Evolutionary conservation across 2,113 vertebrate species (phyloP).

Genomic region (Peromyscus californicus): DNA sequence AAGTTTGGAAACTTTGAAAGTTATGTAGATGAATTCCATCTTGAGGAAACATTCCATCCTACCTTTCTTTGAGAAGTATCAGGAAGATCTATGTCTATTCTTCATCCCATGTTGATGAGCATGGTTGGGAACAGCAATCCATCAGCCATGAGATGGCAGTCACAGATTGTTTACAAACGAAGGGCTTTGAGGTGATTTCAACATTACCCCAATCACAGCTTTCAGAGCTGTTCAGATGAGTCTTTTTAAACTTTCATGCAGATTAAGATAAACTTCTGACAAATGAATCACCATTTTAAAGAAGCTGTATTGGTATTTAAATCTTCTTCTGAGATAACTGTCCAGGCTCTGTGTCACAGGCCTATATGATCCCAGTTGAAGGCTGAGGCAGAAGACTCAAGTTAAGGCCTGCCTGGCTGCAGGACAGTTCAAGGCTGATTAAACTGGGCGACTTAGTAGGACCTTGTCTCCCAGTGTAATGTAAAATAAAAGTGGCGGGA

Average conservation of each 20-base stretch:
- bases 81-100: slow-evolving; percentile 22
- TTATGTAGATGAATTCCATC: neutral
- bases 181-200: slow-evolving; percentile 42
- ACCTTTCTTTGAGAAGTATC: neutral
- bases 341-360: neutral
- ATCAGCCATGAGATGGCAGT: neutral
- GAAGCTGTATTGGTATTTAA: slow-evolving; percentile 23
- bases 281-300: slow-evolving; percentile 28
- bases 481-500: neutral
- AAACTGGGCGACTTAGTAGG: neutral
- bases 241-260: slow-evolving; percentile 62
- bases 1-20: slow-evolving; percentile 12
- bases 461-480: neutral
- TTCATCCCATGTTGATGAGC: neutral
- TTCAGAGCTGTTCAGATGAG: slow-evolving; percentile 9
- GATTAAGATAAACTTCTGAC: slow-evolving; percentile 36
- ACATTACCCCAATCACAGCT: neutral
- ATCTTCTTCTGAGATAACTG: neutral
- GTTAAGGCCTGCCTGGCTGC: neutral
- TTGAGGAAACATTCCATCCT: slow-evolving; percentile 1
- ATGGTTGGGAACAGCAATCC: neutral
- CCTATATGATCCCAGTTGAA: neutral
- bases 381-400: neutral
- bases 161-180: neutral
- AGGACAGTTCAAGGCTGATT: neutral